Conservation (phyloP, 2,797 vertebrate species). For the Poecilia picta region DNA sequence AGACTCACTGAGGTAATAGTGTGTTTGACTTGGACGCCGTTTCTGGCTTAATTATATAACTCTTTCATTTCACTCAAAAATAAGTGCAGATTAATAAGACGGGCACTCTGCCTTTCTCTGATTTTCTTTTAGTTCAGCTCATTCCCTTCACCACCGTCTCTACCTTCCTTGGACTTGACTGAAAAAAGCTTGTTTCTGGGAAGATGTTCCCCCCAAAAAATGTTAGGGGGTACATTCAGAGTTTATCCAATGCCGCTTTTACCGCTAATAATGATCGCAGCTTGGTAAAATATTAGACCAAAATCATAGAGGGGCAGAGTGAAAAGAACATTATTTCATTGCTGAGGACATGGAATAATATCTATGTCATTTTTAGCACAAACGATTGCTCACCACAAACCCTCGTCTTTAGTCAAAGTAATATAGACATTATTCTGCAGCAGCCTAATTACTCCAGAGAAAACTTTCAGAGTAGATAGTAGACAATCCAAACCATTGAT, state of each 20-base stretch:
- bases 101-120: constrained; percentile 21
- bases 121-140: constrained; percentile 16
- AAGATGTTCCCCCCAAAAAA: constrained; percentile 25
- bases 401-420: background rate
- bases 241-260: constrained; percentile 1
- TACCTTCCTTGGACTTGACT: constrained; percentile 24
- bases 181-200: constrained; percentile 18
- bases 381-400: background rate
- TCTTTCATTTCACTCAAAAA: constrained; percentile 13
- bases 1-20: constrained; percentile 22
- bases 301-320: background rate
- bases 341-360: background rate
- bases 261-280: constrained; percentile 18
- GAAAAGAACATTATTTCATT: background rate
- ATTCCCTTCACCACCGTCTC: background rate
- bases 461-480: background rate
- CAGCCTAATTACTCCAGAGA: background rate
- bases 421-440: background rate
- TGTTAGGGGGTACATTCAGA: background rate
- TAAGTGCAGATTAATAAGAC: constrained; percentile 20
- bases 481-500: background rate
- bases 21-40: constrained; percentile 45
- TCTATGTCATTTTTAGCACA: background rate
- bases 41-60: constrained; percentile 24
- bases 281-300: constrained; percentile 2